Conservation (phyloP, 2,113 vertebrate species). For the Laticauda laticaudata region DNA sequence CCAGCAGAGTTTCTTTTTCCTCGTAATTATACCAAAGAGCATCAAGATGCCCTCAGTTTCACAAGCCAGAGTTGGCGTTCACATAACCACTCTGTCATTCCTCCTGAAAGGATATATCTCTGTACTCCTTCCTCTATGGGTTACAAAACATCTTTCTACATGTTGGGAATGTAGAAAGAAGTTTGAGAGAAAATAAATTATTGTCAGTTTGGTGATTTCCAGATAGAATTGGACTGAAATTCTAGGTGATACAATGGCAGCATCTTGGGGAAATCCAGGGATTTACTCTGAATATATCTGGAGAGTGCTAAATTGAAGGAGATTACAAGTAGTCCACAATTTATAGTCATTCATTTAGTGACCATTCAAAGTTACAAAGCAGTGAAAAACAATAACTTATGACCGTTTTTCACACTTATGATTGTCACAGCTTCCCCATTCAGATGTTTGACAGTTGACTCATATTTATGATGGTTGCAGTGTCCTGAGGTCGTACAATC, state of each 20-base stretch:
- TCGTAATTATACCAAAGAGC: neutral
- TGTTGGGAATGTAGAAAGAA: slow-evolving; percentile 33
- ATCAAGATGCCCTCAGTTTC: neutral
- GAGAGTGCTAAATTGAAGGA: neutral
- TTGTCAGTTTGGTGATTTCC: neutral
- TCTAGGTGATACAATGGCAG: neutral
- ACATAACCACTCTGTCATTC: neutral
- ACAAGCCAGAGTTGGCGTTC: neutral
- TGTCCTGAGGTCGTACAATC: neutral
- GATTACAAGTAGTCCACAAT: neutral
- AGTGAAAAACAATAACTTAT: neutral
- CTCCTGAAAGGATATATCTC: neutral
- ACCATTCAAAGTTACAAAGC: neutral
- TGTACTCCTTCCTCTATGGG: neutral
- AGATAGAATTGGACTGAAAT: neutral
- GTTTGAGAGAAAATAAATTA: neutral
- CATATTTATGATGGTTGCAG: neutral
- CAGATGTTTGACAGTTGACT: neutral
- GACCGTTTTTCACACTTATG: neutral
- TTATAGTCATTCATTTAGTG: neutral
- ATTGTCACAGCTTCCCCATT: neutral
- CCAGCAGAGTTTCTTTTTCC: neutral
- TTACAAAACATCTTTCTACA: neutral
- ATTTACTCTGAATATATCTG: neutral
- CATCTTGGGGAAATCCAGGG: neutral